Percentiles rank a stretch among this genome's conserved stretches.
Evolutionary conservation across 2,113 vertebrate genomes (phyloP).

Genomic region (Peromyscus leucopus): DNA sequence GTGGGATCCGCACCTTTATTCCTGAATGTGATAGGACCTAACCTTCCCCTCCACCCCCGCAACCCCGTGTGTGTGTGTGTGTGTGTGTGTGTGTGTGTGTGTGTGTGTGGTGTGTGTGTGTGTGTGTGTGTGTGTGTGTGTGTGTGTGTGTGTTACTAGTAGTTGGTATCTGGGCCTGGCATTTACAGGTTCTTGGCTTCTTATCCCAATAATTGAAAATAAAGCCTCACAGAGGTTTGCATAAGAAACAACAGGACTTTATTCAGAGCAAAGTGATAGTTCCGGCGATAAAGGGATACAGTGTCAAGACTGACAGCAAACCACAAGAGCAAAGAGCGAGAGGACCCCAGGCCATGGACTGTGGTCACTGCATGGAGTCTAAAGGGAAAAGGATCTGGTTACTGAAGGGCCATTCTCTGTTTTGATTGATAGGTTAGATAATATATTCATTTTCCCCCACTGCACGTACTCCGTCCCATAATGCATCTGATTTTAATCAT

Average conservation of each 20-base stretch:
- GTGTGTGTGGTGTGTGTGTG: too few relatives aligned
- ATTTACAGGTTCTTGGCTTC: background rate
- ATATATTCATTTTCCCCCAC: background rate
- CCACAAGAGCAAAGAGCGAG: background rate
- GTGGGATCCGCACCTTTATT: background rate
- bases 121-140: background rate
- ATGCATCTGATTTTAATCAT: background rate
- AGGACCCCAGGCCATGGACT: background rate
- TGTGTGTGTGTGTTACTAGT: background rate
- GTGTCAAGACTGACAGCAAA: background rate
- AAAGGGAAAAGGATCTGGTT: background rate
- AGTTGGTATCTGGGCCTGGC: background rate
- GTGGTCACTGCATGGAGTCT: background rate
- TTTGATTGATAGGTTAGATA: background rate
- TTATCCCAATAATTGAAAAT: background rate
- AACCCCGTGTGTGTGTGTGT: background rate
- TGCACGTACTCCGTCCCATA: background rate
- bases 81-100: too few relatives aligned
- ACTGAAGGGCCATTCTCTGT: background rate
- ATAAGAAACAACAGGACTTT: background rate
- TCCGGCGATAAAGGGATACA: background rate
- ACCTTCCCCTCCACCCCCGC: background rate
- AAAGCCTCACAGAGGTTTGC: background rate
- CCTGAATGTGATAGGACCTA: background rate
- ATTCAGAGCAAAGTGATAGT: background rate